Base-by-base conservation (phyloP, 2,113 vertebrate genomes). In the Seriola quinqueradiata region DNA sequence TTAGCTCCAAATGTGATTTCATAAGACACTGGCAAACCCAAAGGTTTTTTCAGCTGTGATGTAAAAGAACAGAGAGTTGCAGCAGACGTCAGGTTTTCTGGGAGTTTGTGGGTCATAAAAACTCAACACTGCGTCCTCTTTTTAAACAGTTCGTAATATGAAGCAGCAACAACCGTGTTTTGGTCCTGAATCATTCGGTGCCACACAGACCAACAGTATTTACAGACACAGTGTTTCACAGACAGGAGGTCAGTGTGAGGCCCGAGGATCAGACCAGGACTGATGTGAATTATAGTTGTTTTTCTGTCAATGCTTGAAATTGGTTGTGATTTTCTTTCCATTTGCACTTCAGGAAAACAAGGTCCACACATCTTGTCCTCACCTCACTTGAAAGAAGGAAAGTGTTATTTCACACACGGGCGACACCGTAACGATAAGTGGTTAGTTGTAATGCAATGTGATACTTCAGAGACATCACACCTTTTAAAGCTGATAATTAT, bases 381-480 rank as follows among this genome's bases (percentile, higher is more conserved):
- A 3, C 34, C 10, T 73, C 6, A 70, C 66, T 38, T 75, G 28
- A 50, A 7, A 34, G 50, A 74, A 34, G 59, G 70, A 72, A 66
- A 46, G 23, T 38, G 66, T 76, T 75, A 79, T 76, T 79, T 72
- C 71, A 69, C 0, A 13, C 65, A 71, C 72, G 60, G 83, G 52
- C 16, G 61, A 13, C 61, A 14, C 46, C 21, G 25, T 50, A 40
- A 71, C 63, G 17, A 82, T 34, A 21, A 44, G 23, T n/a, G 40
- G 17, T 19, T 25, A n/a, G n/a, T 13, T 14, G 25, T 28, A 58
- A 63, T 63, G 12, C 6, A 25, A 63, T 71, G 46, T 79, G 70
- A 52, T 63, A 44, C 58, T 50, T 65, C 57, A 54, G 21, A 38
- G 8, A 40, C 19, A 11, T 60, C 14, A 59, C 0, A 8, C 12